Base-by-base conservation (phyloP, 2,888 invertebrate genomes). In the Ariolimax columbianus region DNA sequence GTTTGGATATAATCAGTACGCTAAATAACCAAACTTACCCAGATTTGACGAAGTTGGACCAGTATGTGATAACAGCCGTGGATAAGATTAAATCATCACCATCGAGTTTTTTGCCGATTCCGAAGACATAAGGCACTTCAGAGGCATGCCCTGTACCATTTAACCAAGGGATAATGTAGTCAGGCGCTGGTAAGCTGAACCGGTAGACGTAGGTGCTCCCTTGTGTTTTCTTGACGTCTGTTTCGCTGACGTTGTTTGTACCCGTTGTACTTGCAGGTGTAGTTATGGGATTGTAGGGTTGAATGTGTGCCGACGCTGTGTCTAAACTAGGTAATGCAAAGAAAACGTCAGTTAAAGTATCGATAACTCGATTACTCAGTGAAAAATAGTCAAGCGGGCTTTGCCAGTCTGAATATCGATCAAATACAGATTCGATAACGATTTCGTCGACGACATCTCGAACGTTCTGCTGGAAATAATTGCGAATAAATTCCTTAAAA, bases 1-100 rank as follows among this genome's bases (percentile, higher is more conserved):
- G 7, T 47, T 7, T 11, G 47, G 17, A 47, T 11, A 55, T 23
- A 55, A 14, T 55, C 19, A 26, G 0, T 9, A 40, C 26, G 40
- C 40, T 26, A 26, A 38, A 17, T 2, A 30, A 3, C 7, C n/a
- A 17, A 51, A 51, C 72, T 72, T 51, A 81, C 81, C 81, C 81
- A 51, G 81, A 66, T 72, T 81, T 81, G 19, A 81, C 81, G n/a
- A 72, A 81, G 55, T 81, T 81, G 9, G 81, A 72, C 81, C 81
- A 81, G 55, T 81, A 81, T 4, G 51, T 81, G 55, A 81, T 81
- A 19, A 72, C 6, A 33, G 51, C 7, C 30, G 19, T 81, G 9
- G 81, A n/a, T 4, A 81, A 30, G 2, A n/a, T 55, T 2, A 59
- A 23, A 30, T 66, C 59, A 30, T 38, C 63, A 0, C 9, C n/a